Evolutionary conservation across 2,113 vertebrate species (phyloP).

Genomic region (Silurus asotus): DNA sequence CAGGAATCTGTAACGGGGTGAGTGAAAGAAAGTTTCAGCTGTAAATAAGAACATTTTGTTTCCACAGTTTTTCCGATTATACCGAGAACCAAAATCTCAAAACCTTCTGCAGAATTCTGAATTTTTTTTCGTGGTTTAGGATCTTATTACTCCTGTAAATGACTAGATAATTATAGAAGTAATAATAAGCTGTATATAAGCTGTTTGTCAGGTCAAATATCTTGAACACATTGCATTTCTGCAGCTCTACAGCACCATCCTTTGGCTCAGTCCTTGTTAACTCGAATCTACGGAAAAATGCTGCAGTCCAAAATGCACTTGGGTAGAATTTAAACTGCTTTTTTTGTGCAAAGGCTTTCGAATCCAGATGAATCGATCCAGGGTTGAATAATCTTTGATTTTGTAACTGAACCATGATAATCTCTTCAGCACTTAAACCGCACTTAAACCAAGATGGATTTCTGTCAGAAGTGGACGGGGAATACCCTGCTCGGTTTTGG

Average conservation of each 20-base stretch:
- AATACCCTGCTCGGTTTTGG: background rate
- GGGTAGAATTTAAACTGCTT: too few relatives aligned
- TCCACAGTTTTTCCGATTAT: background rate
- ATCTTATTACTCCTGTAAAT: background rate
- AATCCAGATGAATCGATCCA: background rate
- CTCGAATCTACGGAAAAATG: background rate
- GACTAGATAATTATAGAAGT: background rate
- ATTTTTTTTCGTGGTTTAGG: background rate
- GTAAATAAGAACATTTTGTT: background rate
- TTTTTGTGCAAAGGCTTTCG: background rate
- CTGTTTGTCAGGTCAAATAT: background rate
- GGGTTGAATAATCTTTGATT: background rate
- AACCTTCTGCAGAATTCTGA: background rate
- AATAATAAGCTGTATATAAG: background rate
- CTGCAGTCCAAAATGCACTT: background rate
- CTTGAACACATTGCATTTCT: background rate
- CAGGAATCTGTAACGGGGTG: constrained; percentile 87
- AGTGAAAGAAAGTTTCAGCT: constrained; percentile 48
- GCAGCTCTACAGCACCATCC: background rate
- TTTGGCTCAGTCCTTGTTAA: background rate
- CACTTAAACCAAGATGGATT: too few relatives aligned
- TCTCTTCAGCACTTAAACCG: too few relatives aligned
- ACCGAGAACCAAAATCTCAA: background rate
- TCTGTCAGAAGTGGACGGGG: background rate
- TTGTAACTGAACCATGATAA: background rate